phyloP scores from a whole-genome alignment of 2,888 invertebrate species.

The Panzeria rudis region DNA sequence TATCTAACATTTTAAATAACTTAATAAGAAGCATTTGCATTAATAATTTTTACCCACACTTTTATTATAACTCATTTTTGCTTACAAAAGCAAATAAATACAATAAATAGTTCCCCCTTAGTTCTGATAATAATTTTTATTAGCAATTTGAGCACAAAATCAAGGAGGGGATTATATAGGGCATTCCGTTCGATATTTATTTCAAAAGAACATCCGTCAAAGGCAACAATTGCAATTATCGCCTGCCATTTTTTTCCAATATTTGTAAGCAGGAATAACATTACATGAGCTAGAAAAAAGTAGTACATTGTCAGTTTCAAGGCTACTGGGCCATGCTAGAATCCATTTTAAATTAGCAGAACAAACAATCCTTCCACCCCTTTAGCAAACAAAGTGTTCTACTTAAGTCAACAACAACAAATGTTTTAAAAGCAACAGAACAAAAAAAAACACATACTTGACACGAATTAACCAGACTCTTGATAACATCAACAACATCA shows the following conservation, averaged over 20 bases:
- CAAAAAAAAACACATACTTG: conserved; percentile 43
- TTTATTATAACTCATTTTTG: too few species aligned
- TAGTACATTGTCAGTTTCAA: not conserved
- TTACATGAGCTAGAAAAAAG: not conserved
- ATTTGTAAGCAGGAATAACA: too few species aligned
- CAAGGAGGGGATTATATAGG: too few species aligned
- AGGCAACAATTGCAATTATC: too few species aligned
- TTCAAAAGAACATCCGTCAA: too few species aligned
- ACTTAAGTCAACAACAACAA: conserved; percentile 39
- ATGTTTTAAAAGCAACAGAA: not conserved
- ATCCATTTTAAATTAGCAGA: not conserved
- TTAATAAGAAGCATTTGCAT: not conserved
- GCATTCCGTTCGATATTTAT: too few species aligned
- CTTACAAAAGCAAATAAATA: too few species aligned
- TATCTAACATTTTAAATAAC: not conserved
- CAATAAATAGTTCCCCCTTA: too few species aligned
- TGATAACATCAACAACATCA: conserved; percentile 43
- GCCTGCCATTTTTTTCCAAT: too few species aligned
- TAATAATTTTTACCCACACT: not conserved
- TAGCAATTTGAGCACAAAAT: too few species aligned
- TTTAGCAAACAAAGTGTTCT: conserved; percentile 38
- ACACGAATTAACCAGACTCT: conserved; percentile 59
- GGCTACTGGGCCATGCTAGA: conserved; percentile 3
- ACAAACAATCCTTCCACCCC: conserved; percentile 35
- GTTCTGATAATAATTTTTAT: too few species aligned